Conservation (phyloP, 2,113 vertebrate genomes). For the Globicephala melas region DNA sequence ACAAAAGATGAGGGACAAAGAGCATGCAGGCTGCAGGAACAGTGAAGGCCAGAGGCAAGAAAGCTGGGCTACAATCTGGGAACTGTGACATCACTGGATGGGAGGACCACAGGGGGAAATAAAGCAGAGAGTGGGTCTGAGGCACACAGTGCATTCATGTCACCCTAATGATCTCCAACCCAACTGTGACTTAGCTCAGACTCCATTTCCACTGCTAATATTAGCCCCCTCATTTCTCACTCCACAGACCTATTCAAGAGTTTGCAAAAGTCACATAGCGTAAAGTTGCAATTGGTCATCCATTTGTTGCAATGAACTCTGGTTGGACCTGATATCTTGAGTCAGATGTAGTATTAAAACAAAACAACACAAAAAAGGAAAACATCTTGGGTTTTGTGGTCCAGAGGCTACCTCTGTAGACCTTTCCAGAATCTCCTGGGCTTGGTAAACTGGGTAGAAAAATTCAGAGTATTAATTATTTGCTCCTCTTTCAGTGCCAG, state of each 20-base stretch:
- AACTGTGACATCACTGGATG: neutral
- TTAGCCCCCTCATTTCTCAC: neutral
- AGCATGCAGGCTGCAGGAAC: neutral
- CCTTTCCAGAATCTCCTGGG: neutral
- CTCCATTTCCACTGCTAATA: neutral
- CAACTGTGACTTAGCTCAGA: neutral
- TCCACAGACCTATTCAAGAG: neutral
- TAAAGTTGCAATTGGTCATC: neutral
- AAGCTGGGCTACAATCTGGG: neutral
- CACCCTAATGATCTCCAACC: too few relatives aligned
- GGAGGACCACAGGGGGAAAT: too few relatives aligned
- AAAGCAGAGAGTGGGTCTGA: neutral
- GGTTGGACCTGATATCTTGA: neutral
- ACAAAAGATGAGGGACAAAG: neutral
- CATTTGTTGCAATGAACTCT: neutral
- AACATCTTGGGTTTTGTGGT: neutral
- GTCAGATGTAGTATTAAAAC: neutral
- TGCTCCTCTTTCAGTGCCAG: neutral
- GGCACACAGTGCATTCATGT: fast-evolving
- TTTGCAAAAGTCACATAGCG: neutral
- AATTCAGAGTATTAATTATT: neutral
- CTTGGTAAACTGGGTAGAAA: neutral
- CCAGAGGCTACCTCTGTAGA: neutral
- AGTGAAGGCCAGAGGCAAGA: neutral
- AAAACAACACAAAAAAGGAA: neutral